These are phyloP conservation scores for Hippoglossus stenolepis DNA, from an alignment of 2,113 vertebrate species.

Conservation along the genomic window DNA sequence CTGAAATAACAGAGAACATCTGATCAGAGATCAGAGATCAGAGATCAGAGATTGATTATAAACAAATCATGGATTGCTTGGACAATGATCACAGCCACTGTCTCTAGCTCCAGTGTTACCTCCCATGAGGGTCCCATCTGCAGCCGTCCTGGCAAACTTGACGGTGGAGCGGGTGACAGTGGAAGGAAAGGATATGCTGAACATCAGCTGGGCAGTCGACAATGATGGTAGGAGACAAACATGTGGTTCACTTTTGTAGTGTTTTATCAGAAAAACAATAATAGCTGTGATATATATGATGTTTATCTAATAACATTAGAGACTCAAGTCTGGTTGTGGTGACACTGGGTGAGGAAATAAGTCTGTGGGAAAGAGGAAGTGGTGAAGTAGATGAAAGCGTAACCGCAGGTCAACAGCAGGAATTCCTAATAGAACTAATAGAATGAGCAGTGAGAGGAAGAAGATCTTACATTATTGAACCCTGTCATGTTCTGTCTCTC, in stretches of 20 bases:
- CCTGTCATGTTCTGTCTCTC: constrained; percentile 14
- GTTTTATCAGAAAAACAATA: not conserved
- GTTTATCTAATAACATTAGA: too few species aligned
- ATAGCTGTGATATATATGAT: too few species aligned
- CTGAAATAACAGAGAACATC: too few species aligned
- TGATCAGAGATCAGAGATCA: too few species aligned
- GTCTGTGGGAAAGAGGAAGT: not conserved
- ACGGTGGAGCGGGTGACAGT: constrained; percentile 30
- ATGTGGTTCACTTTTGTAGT: not conserved
- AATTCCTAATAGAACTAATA: not conserved
- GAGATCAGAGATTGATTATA: not conserved
- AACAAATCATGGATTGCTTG: not conserved
- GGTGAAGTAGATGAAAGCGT: not conserved
- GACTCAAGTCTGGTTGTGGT: too few species aligned
- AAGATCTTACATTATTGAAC: not conserved
- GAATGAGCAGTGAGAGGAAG: not conserved
- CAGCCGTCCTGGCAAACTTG: constrained; percentile 69
- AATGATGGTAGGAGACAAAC: constrained; percentile 77
- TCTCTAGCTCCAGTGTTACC: not conserved
- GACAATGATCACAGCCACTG: not conserved
- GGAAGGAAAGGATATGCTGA: constrained; percentile 43
- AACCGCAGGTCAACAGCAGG: too few species aligned
- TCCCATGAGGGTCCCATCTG: accelerated
- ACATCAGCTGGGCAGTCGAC: constrained; percentile 84
- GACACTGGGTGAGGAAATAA: too few species aligned